Evolutionary conservation across 1,140 invertebrate species (phyloP), one percentile per base, ranked within the genome.

Genomic region (Babylonia areolata): DNA sequence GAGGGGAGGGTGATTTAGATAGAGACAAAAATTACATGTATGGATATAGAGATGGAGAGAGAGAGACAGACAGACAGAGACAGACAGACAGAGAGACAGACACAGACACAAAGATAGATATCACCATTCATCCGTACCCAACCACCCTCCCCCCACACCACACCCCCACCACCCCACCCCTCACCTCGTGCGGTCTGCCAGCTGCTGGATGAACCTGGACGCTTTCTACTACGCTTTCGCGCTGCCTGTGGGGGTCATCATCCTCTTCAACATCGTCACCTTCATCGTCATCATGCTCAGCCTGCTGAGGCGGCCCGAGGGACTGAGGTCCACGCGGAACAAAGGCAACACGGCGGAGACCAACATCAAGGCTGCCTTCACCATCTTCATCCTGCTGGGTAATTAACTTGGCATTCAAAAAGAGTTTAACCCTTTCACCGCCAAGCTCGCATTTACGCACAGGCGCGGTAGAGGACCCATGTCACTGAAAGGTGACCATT

Each of bases 381-480:
- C 94, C n/a, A 93, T 94, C 73, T 95, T 95, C 88, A 90, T 95
- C 35, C 86, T 95, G 11, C 87, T 94, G 51, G 94, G 95, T 94
- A 83, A 87, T 89, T 84, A n/a, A 42, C 11, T 17, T 20, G 64
- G 64, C 17, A n/a, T n/a, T n/a, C n/a, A n/a, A n/a, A n/a, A n/a
- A n/a, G n/a, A n/a, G n/a, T n/a, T n/a, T n/a, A n/a, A n/a, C n/a
- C n/a, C n/a, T n/a, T n/a, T n/a, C n/a, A n/a, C n/a, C n/a, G n/a
- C n/a, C n/a, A n/a, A n/a, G n/a, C n/a, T n/a, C n/a, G n/a, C n/a
- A n/a, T n/a, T n/a, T n/a, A n/a, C n/a, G n/a, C n/a, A n/a, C n/a
- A n/a, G n/a, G n/a, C n/a, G n/a, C n/a, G n/a, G n/a, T n/a, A n/a
- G n/a, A n/a, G n/a, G n/a, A n/a, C n/a, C n/a, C n/a, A n/a, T n/a